These are phyloP conservation scores for Lamproptera curius DNA, from an alignment of 2,888 invertebrate species.

Conservation along the genomic window DNA sequence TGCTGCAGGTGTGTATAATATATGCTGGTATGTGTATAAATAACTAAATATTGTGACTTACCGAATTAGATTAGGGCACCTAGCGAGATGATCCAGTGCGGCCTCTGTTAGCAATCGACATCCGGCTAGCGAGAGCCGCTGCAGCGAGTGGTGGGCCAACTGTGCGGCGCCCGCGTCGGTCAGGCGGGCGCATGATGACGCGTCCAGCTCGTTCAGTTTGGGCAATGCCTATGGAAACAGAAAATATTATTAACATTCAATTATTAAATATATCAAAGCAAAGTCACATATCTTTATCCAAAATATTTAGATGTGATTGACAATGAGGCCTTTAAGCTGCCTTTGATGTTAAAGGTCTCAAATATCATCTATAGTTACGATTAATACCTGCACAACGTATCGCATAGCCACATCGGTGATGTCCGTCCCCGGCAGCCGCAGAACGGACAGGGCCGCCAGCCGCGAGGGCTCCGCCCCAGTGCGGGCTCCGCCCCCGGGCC, in stretches of 20 bases:
- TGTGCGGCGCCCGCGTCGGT: constrained; percentile 95
- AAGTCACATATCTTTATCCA: no score
- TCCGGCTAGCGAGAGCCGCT: constrained; percentile 88
- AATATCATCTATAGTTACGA: no score
- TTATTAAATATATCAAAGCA: no score
- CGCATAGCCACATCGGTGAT: constrained; percentile 91
- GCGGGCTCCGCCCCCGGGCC: constrained; percentile 78
- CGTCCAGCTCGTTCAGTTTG: constrained; percentile 85
- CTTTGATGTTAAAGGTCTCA: no score
- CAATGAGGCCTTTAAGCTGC: no score
- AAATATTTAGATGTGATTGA: no score
- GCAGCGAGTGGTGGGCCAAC: constrained; percentile 86
- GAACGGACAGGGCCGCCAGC: constrained; percentile 85
- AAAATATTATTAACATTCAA: no score
- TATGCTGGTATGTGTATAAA: no score
- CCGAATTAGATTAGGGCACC: constrained; percentile 84
- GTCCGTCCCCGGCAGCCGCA: constrained; percentile 92
- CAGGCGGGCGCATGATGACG: constrained; percentile 91
- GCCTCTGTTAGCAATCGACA: constrained; percentile 90
- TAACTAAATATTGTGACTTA: no score
- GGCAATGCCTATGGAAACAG: constrained; percentile 86
- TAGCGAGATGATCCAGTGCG: constrained; percentile 88
- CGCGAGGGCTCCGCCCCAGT: constrained; percentile 65
- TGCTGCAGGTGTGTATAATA: no score
- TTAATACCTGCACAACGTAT: constrained; percentile 72